A percentile compares a stretch with the other conserved stretches of the same genome.
These are phyloP conservation scores for Neelides folsomi DNA, from an alignment of 2,888 invertebrate genomes.

Conservation along the genomic window DNA sequence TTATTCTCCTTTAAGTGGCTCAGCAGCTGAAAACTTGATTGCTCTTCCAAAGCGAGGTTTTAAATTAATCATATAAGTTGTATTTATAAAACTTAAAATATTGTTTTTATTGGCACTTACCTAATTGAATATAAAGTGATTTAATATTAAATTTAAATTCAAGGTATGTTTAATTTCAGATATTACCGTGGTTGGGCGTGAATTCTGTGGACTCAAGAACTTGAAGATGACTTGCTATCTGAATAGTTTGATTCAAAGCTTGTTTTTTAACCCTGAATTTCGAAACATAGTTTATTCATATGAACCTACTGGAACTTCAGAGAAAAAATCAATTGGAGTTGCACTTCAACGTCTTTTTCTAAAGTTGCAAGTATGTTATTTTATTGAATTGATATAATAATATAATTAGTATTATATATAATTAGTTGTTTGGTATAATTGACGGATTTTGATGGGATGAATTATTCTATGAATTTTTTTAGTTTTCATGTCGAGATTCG, in stretches of 20 bases:
- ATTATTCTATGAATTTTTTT: conserved; percentile 26
- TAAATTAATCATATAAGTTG: too few relatives aligned
- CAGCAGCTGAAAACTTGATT: too few relatives aligned
- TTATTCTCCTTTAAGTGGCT: too few relatives aligned
- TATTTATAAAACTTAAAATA: too few relatives aligned
- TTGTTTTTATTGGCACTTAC: too few relatives aligned
- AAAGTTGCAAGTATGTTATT: conserved; percentile 53
- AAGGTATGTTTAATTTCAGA: background rate
- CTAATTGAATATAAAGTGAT: background rate
- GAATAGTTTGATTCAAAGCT: conserved; percentile 72
- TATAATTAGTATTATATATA: background rate
- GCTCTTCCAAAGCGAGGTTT: too few relatives aligned
- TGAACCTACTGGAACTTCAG: conserved; percentile 44
- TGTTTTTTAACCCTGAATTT: conserved; percentile 86
- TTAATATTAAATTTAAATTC: background rate
- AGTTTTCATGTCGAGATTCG: conserved; percentile 63
- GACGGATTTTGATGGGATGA: conserved; percentile 8
- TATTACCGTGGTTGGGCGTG: conserved; percentile 7
- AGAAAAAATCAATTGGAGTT: conserved; percentile 66
- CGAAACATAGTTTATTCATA: conserved; percentile 61
- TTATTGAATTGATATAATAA: background rate
- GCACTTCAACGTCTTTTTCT: conserved; percentile 75
- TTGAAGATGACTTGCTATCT: conserved; percentile 88
- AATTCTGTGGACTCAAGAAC: conserved; percentile 61
- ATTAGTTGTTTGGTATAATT: too few relatives aligned